Evolutionary conservation across 1,140 invertebrate species (phyloP), one percentile per base, ranked within the genome.

Genomic region (Carcinoscorpius rotundicauda): DNA sequence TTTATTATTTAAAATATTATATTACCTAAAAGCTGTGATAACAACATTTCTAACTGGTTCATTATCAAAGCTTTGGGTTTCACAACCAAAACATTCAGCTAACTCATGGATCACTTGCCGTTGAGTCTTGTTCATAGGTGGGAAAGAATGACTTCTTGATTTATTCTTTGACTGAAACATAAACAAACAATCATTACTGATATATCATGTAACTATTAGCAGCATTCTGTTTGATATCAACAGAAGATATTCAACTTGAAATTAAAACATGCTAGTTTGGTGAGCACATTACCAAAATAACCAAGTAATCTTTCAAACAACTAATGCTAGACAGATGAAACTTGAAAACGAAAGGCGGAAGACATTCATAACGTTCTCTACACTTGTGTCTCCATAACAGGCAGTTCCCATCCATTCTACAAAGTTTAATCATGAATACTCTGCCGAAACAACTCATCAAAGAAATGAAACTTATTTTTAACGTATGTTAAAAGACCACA

Each of bases 1-100:
- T 29, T 29, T 29, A 29, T 29, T 29, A 55, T 55, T 1, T 55
- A n/a, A 55, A 8, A 55, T 1, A 55, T 3, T 6, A 55, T 8
- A 6, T 72, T 70, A 79, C 79, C 83, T 89, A 58, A 84, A 82
- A 52, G 94, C 95, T 48, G 91, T 97, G 5, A 88, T 93, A 49
- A 97, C 90, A 8, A 97, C 87, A 79, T 96, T 97, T 65, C 92
- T 82, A 74, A 96, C 95, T 0, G 93, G 94, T 75, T 97, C 93
- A 51, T 87, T 83, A 79, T 98, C 95, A 75, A 95, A 96, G 59
- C 92, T 90, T 59, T 91, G 85, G 66, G 91, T 92, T 73, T 93
- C 86, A 71, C 92, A 91, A 3, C 93, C 92, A 81, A 97, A 98
- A 75, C 91, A 89, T 73, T 93, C 88, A 68, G 91, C 94, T 72